Evolutionary conservation across 2,113 vertebrate genomes (phyloP).

Genomic region (Prolemur simus): DNA sequence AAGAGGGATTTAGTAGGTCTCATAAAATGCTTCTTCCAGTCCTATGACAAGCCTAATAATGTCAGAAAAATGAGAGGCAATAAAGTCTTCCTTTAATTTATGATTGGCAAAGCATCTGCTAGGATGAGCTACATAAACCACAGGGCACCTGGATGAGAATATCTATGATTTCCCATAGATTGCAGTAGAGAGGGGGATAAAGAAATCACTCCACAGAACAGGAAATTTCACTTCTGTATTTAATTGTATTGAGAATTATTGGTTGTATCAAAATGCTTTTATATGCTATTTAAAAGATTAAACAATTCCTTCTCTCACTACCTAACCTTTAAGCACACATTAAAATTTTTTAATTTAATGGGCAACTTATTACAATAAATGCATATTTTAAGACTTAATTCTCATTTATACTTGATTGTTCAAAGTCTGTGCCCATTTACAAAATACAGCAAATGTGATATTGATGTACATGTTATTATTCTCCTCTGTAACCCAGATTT

Average conservation of each 20-base stretch:
- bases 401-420: not conserved
- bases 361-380: not conserved
- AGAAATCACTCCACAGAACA: not conserved
- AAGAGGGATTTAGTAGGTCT: conserved; percentile 67
- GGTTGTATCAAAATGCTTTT: not conserved
- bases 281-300: conserved; percentile 8
- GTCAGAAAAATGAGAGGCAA: conserved; percentile 72
- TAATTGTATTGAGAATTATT: not conserved
- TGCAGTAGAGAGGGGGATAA: not conserved
- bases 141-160: not conserved
- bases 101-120: conserved; percentile 75
- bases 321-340: not conserved
- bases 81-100: conserved; percentile 79
- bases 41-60: conserved; percentile 78
- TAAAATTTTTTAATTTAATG: not conserved
- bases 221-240: not conserved
- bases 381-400: not conserved
- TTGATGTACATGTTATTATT: not conserved
- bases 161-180: not conserved
- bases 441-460: not conserved
- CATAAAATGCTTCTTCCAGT: conserved; percentile 70
- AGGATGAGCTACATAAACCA: conserved; percentile 70
- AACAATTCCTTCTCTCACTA: not conserved
- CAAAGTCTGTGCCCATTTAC: not conserved
- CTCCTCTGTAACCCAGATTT: not conserved